These are phyloP conservation scores for Tetrapedia diversipes DNA, from an alignment of 2,888 invertebrate genomes.

Conservation along the genomic window DNA sequence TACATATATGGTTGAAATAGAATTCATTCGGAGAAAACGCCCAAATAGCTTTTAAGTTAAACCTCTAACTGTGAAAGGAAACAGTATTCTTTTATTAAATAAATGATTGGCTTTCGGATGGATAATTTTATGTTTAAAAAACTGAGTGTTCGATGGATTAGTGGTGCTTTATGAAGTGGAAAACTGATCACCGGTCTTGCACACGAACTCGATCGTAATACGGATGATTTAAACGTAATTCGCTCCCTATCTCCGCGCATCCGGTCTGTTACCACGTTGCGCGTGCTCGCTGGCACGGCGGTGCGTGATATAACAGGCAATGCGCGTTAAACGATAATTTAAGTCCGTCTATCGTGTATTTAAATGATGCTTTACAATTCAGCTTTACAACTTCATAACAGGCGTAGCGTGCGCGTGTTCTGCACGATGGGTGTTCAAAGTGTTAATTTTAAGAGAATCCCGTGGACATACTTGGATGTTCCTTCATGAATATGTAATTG, in stretches of 20 bases:
- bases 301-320: constrained; percentile 60
- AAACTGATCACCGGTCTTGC: constrained; percentile 45
- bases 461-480: not conserved
- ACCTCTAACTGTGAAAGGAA: not conserved
- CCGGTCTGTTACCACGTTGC: constrained; percentile 63
- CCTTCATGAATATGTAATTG: not conserved
- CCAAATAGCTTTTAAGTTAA: not conserved
- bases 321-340: constrained; percentile 64
- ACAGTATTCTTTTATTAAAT: not conserved
- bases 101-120: not conserved
- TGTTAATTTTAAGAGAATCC: not conserved
- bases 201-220: constrained; percentile 57
- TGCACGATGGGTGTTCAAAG: constrained; percentile 3
- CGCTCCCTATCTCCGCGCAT: constrained; percentile 65
- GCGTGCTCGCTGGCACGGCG: constrained; percentile 58
- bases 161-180: constrained; percentile 32
- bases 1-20: not conserved
- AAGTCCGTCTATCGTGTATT: constrained; percentile 56
- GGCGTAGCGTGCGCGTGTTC: constrained; percentile 20
- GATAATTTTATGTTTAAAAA: not conserved
- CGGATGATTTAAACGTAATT: constrained; percentile 69
- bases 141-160: too few species aligned
- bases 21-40: not conserved
- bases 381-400: constrained; percentile 47
- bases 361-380: constrained; percentile 58